A percentile compares a stretch with the other conserved stretches of the same genome.
Evolutionary conservation across 1,140 invertebrate species (phyloP).

Genomic region (Acromyrmex heyeri): DNA sequence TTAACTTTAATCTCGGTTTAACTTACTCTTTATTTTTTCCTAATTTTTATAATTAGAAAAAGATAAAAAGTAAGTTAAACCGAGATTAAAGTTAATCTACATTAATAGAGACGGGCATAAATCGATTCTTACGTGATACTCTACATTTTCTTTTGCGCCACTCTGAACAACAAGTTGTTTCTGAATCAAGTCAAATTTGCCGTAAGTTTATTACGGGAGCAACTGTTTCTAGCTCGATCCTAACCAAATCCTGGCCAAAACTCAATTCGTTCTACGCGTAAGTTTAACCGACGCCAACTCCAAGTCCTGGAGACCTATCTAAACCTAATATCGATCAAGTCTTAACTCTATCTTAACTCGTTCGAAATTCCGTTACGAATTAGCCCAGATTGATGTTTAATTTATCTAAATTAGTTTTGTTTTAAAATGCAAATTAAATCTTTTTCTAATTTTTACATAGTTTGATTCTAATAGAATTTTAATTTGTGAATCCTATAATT

Average conservation of each 20-base stretch:
- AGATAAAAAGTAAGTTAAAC: too few relatives aligned
- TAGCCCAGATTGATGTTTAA: conserved; percentile 16
- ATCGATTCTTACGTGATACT: background rate
- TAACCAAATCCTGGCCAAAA: conserved; percentile 49
- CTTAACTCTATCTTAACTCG: conserved; percentile 40
- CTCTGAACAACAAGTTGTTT: conserved; percentile 2
- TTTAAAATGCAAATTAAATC: conserved; percentile 31
- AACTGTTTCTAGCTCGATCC: conserved; percentile 42
- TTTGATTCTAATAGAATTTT: conserved; percentile 13
- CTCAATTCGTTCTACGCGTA: conserved; percentile 40
- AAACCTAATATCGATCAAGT: conserved; percentile 57
- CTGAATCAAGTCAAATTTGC: conserved; percentile 17
- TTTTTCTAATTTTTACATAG: conserved; percentile 31
- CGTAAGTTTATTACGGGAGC: conserved; percentile 32
- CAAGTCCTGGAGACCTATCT: conserved; percentile 3
- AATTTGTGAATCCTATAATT: conserved; percentile 25
- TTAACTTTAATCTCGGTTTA: too few relatives aligned
- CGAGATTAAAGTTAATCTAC: too few relatives aligned
- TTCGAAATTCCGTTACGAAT: conserved; percentile 33
- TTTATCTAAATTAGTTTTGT: conserved; percentile 13
- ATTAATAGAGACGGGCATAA: too few relatives aligned
- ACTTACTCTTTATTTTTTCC: too few relatives aligned
- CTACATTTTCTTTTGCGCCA: background rate
- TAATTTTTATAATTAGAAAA: too few relatives aligned
- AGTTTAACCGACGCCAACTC: conserved; percentile 49